Base-by-base conservation (phyloP, 30 jellyfish, hydroid and myxozoan genomes). In the Pelagia noctiluca region DNA sequence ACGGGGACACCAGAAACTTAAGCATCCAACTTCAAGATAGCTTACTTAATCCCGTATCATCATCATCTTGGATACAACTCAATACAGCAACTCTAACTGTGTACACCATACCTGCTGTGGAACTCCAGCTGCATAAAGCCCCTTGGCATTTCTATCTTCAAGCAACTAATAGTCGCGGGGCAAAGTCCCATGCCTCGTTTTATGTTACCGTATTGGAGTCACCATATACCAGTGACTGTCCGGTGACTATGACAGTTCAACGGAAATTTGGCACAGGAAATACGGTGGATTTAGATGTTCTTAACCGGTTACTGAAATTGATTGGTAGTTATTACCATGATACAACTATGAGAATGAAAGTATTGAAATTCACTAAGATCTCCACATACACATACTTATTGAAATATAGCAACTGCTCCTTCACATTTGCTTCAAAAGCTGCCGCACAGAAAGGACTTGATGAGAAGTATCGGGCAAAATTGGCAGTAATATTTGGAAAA, bases 51-150 rank as follows among this genome's bases (percentile, higher is more conserved):
- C 74, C 35, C 52, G 89, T 94, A 35, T 30, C 88, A 26, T 70
- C 89, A 47, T 83, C 97, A n/a, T 86, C 96, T 0, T 95, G 99
- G 99, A 61, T 95, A 3, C 99, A 95, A 24, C 73, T 95, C 34
- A 78, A 88, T 54, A 34, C 97, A 7, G 96, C 97, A 2, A 65
- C 96, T 34, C 84, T 87, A 63, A 88, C 73, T 60, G 60, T 86
- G 76, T 86, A 86, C 57, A 97, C 96, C 16, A 76, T 95, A 0
- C 94, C 96, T 28, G 82, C 61, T 37, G 42, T 8, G 34, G 80
- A 76, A 4, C 31, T 52, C 10, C 50, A 66, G 70, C 76, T 48
- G 19, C 67, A 47, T 0, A 65, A 54, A 33, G 42, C 63, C 23
- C 53, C 88, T 0, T n/a, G 42, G 21, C 61, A 18, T 22, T 88